Base-by-base conservation (phyloP, 2,113 vertebrate genomes). In the Barbus barbus region DNA sequence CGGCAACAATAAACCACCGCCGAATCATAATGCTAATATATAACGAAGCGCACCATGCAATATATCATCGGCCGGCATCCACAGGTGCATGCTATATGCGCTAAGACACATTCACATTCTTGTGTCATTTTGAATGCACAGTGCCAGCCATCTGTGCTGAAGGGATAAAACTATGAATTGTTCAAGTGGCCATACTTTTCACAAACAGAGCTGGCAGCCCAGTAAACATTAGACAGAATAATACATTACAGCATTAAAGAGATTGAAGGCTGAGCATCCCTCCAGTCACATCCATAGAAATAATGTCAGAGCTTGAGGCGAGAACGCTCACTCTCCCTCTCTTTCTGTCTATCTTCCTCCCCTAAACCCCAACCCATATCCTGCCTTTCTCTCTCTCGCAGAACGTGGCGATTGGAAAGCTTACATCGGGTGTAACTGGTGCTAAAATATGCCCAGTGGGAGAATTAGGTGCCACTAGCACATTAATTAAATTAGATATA, bases 161-260 rank as follows among this genome's bases (percentile, higher is more conserved):
- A 44, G 73, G 86, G 74, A 78, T 87, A 78, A 84, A 78, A 12
- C 86, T 82, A 44, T 53, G 83, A 85, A 85, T 82, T 63, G 79
- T 85, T 85, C 73, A 82, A 72, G 20, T 73, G 53, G 63, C 69
- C 60, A 28, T 73, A 78, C 72, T 79, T 86, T 71, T 28, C 63
- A 80, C 63, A 83, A 81, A 81, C 53, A 73, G 44, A 78, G 48
- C 67, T 33, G 61, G 78, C 78, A 84, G 81, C 46, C 69, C 67
- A 75, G 82, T 84, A 86, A 84, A 87, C 82, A 89, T 87, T 41
- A 87, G 72, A 87, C 53, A 60, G 86, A 89, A 89, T 87, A 86
- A 84, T 80, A 86, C 72, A 86, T 87, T 82, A 86, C 46, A 84
- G 74, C 51, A 60, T 63, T 44, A 78, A 84, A 87, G 74, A 84